phyloP scores from a whole-genome alignment of 2,797 vertebrate genomes.

The Pantherophis alleghaniensis region DNA sequence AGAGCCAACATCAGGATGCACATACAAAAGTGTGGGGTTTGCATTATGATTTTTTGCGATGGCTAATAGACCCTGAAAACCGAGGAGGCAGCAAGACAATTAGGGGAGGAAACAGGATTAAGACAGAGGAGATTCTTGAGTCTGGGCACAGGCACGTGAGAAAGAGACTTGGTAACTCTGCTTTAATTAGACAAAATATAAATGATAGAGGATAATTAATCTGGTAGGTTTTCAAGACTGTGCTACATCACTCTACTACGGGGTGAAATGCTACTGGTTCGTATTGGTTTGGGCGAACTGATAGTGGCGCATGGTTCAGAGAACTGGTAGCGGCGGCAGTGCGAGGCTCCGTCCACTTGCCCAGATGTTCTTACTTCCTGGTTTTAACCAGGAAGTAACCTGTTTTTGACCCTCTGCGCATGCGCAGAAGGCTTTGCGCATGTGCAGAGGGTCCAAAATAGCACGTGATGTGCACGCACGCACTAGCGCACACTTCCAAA shows the following conservation, averaged over 20 bases:
- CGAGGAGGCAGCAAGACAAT: not conserved
- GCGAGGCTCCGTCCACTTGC: too few relatives aligned
- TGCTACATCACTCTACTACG: not conserved
- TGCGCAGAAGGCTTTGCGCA: too few relatives aligned
- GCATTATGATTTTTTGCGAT: not conserved
- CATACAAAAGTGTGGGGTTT: not conserved
- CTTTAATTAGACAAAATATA: not conserved
- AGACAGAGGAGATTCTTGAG: not conserved
- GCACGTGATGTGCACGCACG: rapidly evolving
- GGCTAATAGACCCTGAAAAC: not conserved
- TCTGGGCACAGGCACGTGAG: not conserved
- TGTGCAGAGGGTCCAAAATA: too few relatives aligned
- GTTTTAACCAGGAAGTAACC: too few relatives aligned
- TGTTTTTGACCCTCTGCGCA: too few relatives aligned
- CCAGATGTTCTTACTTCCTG: too few relatives aligned
- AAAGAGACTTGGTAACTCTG: not conserved
- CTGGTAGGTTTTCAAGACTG: not conserved
- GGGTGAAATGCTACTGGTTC: too few relatives aligned
- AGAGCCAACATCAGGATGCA: not conserved
- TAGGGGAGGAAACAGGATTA: not conserved
- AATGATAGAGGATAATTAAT: not conserved
- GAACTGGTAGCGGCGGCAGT: too few relatives aligned
- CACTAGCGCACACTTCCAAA: too few relatives aligned
- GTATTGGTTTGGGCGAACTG: too few relatives aligned
- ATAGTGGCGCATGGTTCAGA: too few relatives aligned